Conservation (phyloP, 2,797 vertebrate genomes). For the Alauda arvensis region DNA sequence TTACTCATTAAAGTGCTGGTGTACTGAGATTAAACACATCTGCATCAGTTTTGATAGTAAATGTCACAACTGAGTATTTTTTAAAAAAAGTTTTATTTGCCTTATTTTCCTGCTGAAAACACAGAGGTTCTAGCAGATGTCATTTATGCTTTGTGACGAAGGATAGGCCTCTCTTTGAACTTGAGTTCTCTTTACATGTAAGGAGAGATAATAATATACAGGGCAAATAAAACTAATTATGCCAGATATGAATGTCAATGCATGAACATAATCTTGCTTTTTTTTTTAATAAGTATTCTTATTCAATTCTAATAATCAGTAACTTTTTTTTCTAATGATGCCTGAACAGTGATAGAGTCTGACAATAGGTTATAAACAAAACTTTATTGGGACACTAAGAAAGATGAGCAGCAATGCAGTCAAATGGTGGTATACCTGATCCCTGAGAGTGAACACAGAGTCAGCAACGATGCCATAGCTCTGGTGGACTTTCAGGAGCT, state of each 20-base stretch:
- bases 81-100: not conserved
- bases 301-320: not conserved
- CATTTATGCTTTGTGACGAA: not conserved
- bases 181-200: not conserved
- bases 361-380: not conserved
- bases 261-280: not conserved
- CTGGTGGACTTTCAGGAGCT: not conserved
- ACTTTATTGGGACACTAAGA: not conserved
- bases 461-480: not conserved
- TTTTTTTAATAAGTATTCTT: not conserved
- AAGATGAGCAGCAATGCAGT: not conserved
- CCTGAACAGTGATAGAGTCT: not conserved
- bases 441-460: not conserved
- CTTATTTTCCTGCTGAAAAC: not conserved
- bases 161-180: not conserved
- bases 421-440: rapidly evolving
- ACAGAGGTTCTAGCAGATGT: not conserved
- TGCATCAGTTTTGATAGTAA: not conserved
- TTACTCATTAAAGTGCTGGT: not conserved
- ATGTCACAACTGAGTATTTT: not conserved
- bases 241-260: not conserved
- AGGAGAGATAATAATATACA: not conserved
- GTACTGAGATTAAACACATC: not conserved
- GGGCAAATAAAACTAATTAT: not conserved
- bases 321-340: not conserved